A percentile compares a stretch with the other conserved stretches of the same genome.
Evolutionary conservation across 2,797 vertebrate genomes (phyloP).

Genomic region (Sternarchorhynchus goeldii): DNA sequence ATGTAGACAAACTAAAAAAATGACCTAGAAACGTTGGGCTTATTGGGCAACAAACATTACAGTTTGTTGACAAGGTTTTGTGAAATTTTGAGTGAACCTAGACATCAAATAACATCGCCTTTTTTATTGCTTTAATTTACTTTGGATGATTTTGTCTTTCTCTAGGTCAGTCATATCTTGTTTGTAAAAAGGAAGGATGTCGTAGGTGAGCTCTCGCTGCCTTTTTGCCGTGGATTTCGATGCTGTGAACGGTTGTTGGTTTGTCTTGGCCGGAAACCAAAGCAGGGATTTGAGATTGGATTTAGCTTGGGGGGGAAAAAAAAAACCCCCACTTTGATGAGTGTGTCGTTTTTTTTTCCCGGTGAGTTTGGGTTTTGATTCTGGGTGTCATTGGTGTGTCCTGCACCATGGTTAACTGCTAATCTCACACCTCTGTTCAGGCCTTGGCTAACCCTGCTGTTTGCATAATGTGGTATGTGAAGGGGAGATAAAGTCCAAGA

Average conservation of each 20-base stretch:
- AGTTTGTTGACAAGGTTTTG: no score
- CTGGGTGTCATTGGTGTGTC: constrained; percentile 1
- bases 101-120: background rate
- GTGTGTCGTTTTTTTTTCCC: background rate
- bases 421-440: constrained; percentile 4
- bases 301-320: background rate
- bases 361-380: background rate
- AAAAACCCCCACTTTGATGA: background rate
- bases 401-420: background rate
- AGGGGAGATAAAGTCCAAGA: background rate
- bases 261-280: constrained; percentile 42
- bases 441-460: constrained; percentile 7
- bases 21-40: no score
- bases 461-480: background rate
- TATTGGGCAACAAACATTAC: no score
- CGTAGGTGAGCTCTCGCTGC: background rate
- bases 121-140: background rate
- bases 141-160: background rate
- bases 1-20: no score
- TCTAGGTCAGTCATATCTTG: no score
- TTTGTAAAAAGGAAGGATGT: constrained; percentile 17
- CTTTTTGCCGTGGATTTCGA: constrained; percentile 26
- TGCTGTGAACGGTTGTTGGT: constrained; percentile 10
- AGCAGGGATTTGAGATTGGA: background rate
- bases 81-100: no score